Conservation (phyloP, 2,888 invertebrate species). For the Halictus ligatus region DNA sequence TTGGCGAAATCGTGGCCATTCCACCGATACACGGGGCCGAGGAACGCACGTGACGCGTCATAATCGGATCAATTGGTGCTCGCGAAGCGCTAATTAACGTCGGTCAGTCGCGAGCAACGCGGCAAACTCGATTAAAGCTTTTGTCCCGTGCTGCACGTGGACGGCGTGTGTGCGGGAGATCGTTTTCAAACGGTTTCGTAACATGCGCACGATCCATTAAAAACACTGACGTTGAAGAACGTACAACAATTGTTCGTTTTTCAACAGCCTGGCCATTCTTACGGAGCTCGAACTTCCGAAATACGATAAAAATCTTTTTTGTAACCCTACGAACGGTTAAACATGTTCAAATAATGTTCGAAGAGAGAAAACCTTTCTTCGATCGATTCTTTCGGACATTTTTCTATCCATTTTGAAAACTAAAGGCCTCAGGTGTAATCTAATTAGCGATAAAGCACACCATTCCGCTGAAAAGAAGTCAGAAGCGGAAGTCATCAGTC, state of each 20-base stretch:
- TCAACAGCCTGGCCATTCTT: too few species aligned
- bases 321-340: too few species aligned
- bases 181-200: neutral
- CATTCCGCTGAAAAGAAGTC: too few species aligned
- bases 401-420: too few species aligned
- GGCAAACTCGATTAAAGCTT: slow-evolving; percentile 3
- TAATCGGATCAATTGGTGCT: slow-evolving; percentile 41
- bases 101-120: neutral
- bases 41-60: slow-evolving; percentile 26
- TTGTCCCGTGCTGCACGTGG: neutral
- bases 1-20: slow-evolving; percentile 37
- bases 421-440: too few species aligned
- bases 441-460: too few species aligned
- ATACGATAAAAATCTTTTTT: too few species aligned
- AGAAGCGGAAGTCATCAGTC: too few species aligned
- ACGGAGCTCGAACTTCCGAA: too few species aligned
- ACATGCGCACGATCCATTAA: neutral
- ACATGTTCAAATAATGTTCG: too few species aligned
- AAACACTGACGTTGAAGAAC: neutral
- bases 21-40: neutral
- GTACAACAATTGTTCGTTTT: neutral
- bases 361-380: too few species aligned
- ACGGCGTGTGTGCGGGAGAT: neutral
- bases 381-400: too few species aligned
- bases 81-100: slow-evolving; percentile 44